Base-by-base conservation (phyloP, 2,797 vertebrate genomes). In the Hapalemur alaotrensis region DNA sequence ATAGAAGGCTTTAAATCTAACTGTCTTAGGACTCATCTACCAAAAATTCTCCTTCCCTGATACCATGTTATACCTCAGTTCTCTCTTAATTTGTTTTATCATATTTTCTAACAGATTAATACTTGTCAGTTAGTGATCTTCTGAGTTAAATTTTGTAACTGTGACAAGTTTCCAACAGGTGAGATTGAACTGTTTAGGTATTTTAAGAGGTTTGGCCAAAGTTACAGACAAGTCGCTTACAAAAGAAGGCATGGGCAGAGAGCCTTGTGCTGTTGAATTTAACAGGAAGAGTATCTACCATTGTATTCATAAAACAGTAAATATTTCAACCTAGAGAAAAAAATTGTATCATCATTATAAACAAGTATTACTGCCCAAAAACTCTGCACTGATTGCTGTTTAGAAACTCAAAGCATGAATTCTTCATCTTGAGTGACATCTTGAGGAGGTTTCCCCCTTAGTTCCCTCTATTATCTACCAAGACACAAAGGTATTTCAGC, bases 1-100 rank as follows among this genome's bases (percentile, higher is more conserved):
- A 75, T 76, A 65, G 63, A 86, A 95, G 41, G 1, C 35, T 97
- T 95, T 79, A 90, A 87, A 88, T 52, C 12, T 95, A 83, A 72
- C 52, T 35, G 67, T 54, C 6, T 73, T 89, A 78, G 35, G 57
- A 76, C 79, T 93, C 41, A 93, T 41, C 14, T 93, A 73, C 18
- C 30, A 70, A 89, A 82, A 93, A n/a, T 89, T 80, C 12, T 93
- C 32, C 30, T 73, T 85, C n/a, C 11, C 4, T 76, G 10, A 38
- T 78, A 14, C 32, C 83, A 79, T 13, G 30, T 57, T 65, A 54
- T 70, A 63, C 22, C 23, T 89, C 43, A 72, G 46, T 59, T 80
- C 32, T 91, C 30, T 69, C n/a, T 76, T 84, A 67, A 43, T 93
- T 59, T 79, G 57, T 54, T 84, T 80, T n/a, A 50, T 90, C 43